Evolutionary conservation across 2,797 vertebrate species (phyloP).

Genomic region (Xerus rutilus): DNA sequence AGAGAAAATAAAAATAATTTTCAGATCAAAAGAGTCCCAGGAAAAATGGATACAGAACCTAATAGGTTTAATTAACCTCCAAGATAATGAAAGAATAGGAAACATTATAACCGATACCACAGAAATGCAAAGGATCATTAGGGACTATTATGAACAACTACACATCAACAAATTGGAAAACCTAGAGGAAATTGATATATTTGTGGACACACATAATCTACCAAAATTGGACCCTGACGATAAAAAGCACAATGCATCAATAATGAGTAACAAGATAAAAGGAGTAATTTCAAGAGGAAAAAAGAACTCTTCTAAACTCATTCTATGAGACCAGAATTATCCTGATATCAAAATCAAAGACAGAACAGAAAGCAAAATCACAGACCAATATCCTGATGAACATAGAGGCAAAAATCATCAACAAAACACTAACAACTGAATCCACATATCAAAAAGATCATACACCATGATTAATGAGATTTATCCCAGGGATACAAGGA

Average conservation of each 20-base stretch:
- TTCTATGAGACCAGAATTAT: not conserved
- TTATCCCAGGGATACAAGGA: not conserved
- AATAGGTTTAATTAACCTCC: not conserved
- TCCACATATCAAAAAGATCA: not conserved
- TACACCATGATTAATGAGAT: not conserved
- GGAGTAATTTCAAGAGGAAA: not conserved
- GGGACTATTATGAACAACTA: not conserved
- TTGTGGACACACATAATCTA: not conserved
- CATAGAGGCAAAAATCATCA: not conserved
- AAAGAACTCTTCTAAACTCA: not conserved
- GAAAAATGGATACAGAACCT: not conserved
- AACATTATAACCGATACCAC: not conserved
- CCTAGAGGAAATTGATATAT: not conserved
- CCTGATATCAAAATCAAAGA: not conserved
- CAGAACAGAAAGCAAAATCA: not conserved
- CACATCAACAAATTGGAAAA: not conserved
- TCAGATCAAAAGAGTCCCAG: not conserved
- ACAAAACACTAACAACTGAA: not conserved
- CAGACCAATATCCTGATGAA: not conserved
- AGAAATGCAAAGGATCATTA: not conserved
- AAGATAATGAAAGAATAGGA: not conserved
- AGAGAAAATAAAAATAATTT: slow-evolving; percentile 4
- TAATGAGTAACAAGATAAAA: not conserved
- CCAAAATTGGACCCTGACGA: not conserved
- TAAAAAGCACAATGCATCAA: not conserved